Evolutionary conservation across 2,113 vertebrate species (phyloP), one percentile per base, ranked within the genome.

Genomic region (Megaptera novaeangliae): DNA sequence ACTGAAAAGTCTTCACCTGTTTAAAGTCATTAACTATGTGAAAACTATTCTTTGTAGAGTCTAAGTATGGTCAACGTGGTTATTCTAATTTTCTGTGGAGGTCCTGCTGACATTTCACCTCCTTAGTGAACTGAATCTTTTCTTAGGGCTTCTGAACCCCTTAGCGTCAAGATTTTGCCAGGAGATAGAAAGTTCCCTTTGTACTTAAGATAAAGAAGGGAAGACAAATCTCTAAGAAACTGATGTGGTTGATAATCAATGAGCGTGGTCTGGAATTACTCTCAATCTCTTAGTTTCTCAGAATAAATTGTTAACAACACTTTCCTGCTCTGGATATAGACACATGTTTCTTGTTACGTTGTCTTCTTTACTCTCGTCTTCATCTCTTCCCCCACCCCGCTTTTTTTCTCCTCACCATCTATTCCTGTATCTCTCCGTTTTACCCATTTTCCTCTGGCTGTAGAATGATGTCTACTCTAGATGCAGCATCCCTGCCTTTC

Each of bases 221-320:
- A 21, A 44, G 81, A 39, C 12, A 2, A 14, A 8, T 11, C 17
- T 39, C 23, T 55, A 41, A 14, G 71, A 55, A 57, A 12, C 2
- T 5, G 15, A 3, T 8, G 31, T 44, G n/a, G 23, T 6, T 46
- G n/a, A 0, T n/a, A 34, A 49, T 2, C 31, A 34, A 1, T 1
- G 49, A 49, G 18, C 5, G 12, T 46, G 41, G 18, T 41, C 63
- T 44, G 74, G 49, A 55, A 29, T 61, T 23, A 8, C 57, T 63
- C 34, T 72, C 29, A 6, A 0, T 20, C 46, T 77, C n/a, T 6
- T 68, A 5, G 63, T 49, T 55, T 66, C 34, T 36, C 34, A 14
- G 57, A 41, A 18, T 11, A 18, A 8, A 7, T 11, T 9, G 7
- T 36, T 10, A 39, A 39, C 1, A 13, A 7, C 11, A 8, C 2